phyloP scores from a whole-genome alignment of 2,888 invertebrate species.

The Drosophila demipolita region DNA sequence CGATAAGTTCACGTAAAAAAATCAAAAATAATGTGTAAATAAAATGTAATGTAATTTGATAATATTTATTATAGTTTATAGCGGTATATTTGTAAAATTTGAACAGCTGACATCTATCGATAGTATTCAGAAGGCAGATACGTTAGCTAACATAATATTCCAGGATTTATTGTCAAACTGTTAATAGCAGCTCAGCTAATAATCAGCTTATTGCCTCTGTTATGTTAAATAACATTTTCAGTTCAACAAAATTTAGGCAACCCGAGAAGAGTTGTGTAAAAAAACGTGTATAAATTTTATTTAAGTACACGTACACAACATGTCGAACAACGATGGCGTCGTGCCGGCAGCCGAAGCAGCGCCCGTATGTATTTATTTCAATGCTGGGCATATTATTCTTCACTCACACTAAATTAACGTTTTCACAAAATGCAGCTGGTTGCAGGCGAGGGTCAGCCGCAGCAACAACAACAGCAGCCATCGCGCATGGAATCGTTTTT shows the following conservation, averaged over 20 bases:
- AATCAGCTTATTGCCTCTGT: constrained; percentile 7
- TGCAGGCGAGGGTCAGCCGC: constrained; percentile 56
- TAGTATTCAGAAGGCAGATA: neutral
- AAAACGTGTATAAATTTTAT: constrained; percentile 56
- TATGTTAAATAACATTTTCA: constrained; percentile 49
- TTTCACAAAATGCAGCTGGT: constrained; percentile 32
- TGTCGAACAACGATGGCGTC: constrained; percentile 65
- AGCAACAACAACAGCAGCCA: constrained; percentile 85
- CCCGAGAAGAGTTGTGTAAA: constrained; percentile 52
- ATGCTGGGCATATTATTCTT: neutral
- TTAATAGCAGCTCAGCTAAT: constrained; percentile 14
- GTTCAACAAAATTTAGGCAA: constrained; percentile 42
- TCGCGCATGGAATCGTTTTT: constrained; percentile 91
- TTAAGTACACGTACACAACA: constrained; percentile 56
- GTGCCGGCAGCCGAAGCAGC: constrained; percentile 45
- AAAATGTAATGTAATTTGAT: neutral
- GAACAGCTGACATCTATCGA: constrained; percentile 18
- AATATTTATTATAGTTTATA: neutral
- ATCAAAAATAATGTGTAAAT: constrained; percentile 38
- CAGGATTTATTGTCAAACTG: constrained; percentile 3
- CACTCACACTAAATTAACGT: neutral
- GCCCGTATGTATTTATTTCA: constrained; percentile 39
- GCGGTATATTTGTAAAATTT: neutral
- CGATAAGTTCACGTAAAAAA: constrained; percentile 47
- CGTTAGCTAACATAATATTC: constrained; percentile 8